Base-by-base conservation (phyloP, 2,113 vertebrate species). In the Phoenicopterus ruber region DNA sequence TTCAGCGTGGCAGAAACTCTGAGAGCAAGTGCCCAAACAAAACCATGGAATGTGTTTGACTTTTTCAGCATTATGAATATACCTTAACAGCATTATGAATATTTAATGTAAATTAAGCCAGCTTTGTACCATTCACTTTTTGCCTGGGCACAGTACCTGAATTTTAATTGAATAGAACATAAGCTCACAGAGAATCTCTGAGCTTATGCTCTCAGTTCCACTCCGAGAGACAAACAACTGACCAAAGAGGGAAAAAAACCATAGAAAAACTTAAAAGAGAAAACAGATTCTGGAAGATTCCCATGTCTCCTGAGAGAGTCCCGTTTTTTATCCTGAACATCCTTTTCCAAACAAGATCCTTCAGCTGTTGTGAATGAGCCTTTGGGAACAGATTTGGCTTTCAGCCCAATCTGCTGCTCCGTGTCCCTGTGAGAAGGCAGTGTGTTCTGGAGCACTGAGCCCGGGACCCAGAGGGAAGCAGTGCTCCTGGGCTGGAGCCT, bases 11-110 rank as follows among this genome's bases (percentile, higher is more conserved):
- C 86, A 95, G 80, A 96, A 96, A 91, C 58, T 97, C 93, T 93
- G 93, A 97, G 95, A 97, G 94, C 93, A 93, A 96, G 86, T 95
- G 89, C 91, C 91, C 86, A 93, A 40, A 93, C 62, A 80, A 72
- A 73, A 62, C 36, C 71, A 47, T 61, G 54, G 82, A 87, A 77
- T 82, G 31, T 80, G 70, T 92, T 92, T 93, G 84, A 83, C 84
- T 87, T 94, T 85, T 94, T 82, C 86, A 93, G 74, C 81, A 54
- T 89, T 79, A 42, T 49, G 49, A n/a, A 74, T 81, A 86, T 73
- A 92, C 42, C 72, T 85, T 86, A 95, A 38, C 50, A 92, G 63
- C 90, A 71, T 74, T 88, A 66, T 89, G 70, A 85, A 31, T 77
- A 94, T 66, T 22, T 36, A 77, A 91, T 62, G 59, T 69, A 66